phyloP scores from a whole-genome alignment of 2,888 invertebrate species.

The Aphodius granarius region DNA sequence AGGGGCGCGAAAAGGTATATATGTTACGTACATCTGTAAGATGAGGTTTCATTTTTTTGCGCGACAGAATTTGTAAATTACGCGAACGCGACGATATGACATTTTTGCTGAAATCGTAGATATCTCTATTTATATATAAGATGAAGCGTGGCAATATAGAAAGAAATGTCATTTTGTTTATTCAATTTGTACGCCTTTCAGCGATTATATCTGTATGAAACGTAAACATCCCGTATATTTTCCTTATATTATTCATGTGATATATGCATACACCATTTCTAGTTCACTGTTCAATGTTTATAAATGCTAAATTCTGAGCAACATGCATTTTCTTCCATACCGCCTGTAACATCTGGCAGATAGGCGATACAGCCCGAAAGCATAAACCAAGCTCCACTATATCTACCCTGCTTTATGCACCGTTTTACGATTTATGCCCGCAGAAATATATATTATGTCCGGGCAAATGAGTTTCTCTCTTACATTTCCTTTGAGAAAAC shows the following conservation, averaged over 20 bases:
- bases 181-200: no score
- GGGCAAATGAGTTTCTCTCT: constrained; percentile 18
- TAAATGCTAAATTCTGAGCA: background rate
- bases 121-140: no score
- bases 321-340: background rate
- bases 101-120: background rate
- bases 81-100: background rate
- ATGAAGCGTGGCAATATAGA: no score
- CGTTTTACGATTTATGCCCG: constrained; percentile 14
- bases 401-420: background rate
- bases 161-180: no score
- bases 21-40: background rate
- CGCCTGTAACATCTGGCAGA: background rate
- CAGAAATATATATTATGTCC: constrained; percentile 13
- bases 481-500: constrained; percentile 17
- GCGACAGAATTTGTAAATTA: background rate
- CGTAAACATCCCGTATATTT: background rate
- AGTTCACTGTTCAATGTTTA: background rate
- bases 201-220: background rate
- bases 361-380: background rate
- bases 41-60: background rate
- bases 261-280: background rate
- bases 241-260: background rate
- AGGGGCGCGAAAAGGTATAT: background rate
- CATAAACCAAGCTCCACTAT: no score